Percentiles rank a stretch among this genome's conserved stretches.
phyloP scores from a whole-genome alignment of 2,113 vertebrate species.

The Epinephelus cyanopodus region DNA sequence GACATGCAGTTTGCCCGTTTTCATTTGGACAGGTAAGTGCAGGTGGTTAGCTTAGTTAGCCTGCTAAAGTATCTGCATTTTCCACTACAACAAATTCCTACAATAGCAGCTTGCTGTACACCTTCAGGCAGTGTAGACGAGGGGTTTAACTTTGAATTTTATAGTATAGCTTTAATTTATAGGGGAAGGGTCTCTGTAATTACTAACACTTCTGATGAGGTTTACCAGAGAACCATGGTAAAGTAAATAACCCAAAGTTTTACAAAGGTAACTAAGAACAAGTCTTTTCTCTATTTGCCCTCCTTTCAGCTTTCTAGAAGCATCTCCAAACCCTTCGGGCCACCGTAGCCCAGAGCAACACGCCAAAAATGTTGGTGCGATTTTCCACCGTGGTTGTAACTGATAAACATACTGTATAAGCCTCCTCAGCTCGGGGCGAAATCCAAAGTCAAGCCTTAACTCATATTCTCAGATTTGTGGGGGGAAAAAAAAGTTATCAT shows the following conservation, averaged over 20 bases:
- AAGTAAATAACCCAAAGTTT: conserved; percentile 2
- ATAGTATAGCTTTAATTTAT: no score
- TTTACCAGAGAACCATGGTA: not conserved
- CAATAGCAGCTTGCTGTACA: no score
- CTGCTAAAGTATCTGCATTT: no score
- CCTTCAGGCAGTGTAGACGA: no score
- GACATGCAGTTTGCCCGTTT: no score
- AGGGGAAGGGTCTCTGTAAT: not conserved
- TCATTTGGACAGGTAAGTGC: no score
- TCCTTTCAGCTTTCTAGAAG: conserved; percentile 9
- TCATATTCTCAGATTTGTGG: not conserved
- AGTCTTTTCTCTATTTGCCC: not conserved
- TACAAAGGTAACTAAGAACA: not conserved
- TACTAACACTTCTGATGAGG: not conserved
- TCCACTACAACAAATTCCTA: no score
- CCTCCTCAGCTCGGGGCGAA: conserved; percentile 12
- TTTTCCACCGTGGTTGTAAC: conserved; percentile 19
- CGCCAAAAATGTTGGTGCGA: conserved; percentile 11
- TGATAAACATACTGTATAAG: conserved; percentile 12
- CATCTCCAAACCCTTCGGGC: not conserved
- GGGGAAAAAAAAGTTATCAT: conserved; percentile 16
- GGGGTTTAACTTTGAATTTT: no score
- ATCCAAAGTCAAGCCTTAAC: not conserved
- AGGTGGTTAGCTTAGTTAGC: no score
- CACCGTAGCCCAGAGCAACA: conserved; percentile 1